Conservation (phyloP, 2,888 invertebrate species). For the Chrysotoxum bicinctum region DNA sequence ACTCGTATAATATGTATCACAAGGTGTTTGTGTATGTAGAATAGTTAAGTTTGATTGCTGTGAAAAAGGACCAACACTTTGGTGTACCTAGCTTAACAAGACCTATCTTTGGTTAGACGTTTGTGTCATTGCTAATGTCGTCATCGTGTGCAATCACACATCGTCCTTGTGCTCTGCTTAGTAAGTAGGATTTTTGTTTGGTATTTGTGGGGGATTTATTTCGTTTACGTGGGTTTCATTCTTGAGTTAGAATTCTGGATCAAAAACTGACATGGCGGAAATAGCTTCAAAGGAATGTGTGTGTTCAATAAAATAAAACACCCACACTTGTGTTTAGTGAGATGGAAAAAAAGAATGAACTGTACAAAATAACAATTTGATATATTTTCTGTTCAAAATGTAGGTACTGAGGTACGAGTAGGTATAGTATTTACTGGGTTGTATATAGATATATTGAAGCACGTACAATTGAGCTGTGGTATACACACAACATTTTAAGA, state of each 20-base stretch:
- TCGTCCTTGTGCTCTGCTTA: constrained; percentile 26
- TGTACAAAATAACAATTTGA: constrained; percentile 28
- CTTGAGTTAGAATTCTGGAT: constrained; percentile 13
- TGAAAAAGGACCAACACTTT: neutral
- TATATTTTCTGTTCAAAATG: constrained; percentile 41
- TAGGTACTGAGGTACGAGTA: too few relatives aligned
- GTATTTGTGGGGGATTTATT: neutral
- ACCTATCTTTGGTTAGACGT: neutral
- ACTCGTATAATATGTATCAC: neutral
- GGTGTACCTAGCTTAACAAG: constrained; percentile 7
- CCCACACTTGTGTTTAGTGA: neutral
- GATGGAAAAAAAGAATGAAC: neutral
- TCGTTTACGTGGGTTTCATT: constrained; percentile 17
- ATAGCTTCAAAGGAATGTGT: constrained; percentile 60
- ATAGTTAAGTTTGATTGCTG: constrained; percentile 9
- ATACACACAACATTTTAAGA: neutral
- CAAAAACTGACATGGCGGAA: constrained; percentile 61
- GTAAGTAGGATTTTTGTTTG: constrained; percentile 11
- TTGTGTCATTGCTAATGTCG: constrained; percentile 5
- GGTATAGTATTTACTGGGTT: too few relatives aligned
- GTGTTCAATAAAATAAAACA: constrained; percentile 37
- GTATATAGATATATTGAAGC: constrained; percentile 40
- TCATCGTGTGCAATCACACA: constrained; percentile 2
- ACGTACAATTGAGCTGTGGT: constrained; percentile 14
- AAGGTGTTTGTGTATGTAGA: neutral